Percentiles rank a stretch among this genome's conserved stretches.
Conservation (phyloP, 2,888 invertebrate species). For the Alcis repandata region DNA sequence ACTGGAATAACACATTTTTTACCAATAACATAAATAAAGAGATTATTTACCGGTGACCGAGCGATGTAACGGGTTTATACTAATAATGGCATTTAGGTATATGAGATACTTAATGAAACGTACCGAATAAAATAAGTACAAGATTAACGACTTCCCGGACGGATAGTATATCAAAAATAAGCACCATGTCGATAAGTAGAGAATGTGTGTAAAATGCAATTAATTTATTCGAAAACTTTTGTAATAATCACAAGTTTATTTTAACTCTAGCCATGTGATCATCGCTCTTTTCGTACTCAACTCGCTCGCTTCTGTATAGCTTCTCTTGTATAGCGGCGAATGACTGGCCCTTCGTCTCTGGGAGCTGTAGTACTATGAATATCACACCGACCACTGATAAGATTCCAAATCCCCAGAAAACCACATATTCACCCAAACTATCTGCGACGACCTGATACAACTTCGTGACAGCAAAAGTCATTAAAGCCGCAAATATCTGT, state of each 20-base stretch:
- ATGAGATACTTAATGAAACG: not conserved
- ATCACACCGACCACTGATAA: constrained; percentile 83
- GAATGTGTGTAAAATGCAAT: constrained; percentile 2
- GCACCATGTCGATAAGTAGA: constrained; percentile 17
- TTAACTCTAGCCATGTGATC: constrained; percentile 71
- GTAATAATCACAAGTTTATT: constrained; percentile 61
- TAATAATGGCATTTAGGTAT: not conserved
- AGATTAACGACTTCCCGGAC: constrained; percentile 23
- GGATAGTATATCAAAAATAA: constrained; percentile 20
- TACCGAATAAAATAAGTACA: not conserved
- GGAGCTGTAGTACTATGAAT: constrained; percentile 82
- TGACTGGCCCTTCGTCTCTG: constrained; percentile 88
- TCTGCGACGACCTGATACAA: constrained; percentile 85
- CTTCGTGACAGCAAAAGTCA: constrained; percentile 87
- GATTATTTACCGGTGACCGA: not conserved
- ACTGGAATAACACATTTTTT: too few relatives aligned
- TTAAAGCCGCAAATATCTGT: constrained; percentile 86
- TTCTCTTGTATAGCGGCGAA: constrained; percentile 86
- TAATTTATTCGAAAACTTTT: not conserved
- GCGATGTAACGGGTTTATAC: not conserved
- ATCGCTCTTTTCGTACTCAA: constrained; percentile 70
- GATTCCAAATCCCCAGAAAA: constrained; percentile 85
- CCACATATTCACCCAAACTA: constrained; percentile 81
- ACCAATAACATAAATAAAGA: not conserved
- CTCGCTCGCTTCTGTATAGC: constrained; percentile 72